Evolutionary conservation across 2,113 vertebrate genomes (phyloP).

Genomic region (Penelope pileata): DNA sequence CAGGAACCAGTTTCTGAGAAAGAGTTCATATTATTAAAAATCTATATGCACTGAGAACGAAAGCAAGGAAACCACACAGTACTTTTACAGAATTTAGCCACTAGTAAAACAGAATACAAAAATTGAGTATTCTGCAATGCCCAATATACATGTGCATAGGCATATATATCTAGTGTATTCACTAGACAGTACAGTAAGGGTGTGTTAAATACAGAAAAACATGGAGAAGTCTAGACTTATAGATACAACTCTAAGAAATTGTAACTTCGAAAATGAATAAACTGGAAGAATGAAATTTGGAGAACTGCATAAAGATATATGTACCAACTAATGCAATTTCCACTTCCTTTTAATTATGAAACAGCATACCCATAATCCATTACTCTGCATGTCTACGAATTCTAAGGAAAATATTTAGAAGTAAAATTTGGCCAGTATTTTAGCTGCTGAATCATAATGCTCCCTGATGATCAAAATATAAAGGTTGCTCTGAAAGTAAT

Average conservation of each 20-base stretch:
- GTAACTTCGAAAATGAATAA: background rate
- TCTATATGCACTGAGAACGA: background rate
- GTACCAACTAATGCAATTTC: background rate
- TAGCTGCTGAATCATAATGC: background rate
- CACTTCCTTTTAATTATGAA: background rate
- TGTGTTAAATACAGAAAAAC: background rate
- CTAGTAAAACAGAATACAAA: background rate
- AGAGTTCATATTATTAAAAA: background rate
- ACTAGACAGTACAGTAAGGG: background rate
- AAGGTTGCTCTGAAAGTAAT: too few species aligned
- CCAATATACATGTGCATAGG: background rate
- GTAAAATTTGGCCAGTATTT: background rate
- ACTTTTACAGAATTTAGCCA: background rate
- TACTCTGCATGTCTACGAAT: background rate
- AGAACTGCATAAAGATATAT: background rate
- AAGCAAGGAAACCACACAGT: background rate
- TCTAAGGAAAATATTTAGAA: background rate
- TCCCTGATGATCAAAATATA: background rate
- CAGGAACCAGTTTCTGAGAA: background rate
- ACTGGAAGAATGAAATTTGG: background rate
- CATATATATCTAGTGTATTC: background rate
- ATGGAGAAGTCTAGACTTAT: background rate
- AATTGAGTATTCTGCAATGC: background rate
- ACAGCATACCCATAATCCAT: background rate
- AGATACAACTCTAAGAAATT: background rate